Conservation (phyloP, 2,888 invertebrate species). For the Epirrhoe alternata region DNA sequence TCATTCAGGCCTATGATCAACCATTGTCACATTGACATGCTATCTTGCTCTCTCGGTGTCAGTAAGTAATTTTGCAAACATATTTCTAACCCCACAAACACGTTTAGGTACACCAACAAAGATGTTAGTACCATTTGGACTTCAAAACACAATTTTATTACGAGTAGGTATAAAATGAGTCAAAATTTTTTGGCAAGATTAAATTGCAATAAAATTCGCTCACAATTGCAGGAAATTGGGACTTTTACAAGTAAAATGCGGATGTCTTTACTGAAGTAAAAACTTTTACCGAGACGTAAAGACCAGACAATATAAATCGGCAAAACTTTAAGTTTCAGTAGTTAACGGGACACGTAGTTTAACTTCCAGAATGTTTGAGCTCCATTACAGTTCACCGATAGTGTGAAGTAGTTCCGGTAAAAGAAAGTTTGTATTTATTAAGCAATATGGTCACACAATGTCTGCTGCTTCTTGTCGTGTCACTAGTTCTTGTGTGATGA, state of each 20-base stretch:
- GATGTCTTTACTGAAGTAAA: not conserved
- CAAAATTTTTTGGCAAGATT: no score
- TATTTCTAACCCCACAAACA: not conserved
- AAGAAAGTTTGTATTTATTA: no score
- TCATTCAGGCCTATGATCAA: conserved; percentile 65
- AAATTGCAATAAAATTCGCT: no score
- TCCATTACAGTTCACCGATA: conserved; percentile 3
- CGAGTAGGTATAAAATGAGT: no score
- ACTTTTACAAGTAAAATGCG: not conserved
- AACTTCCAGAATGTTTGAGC: conserved; percentile 12
- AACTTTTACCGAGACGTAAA: conserved; percentile 9
- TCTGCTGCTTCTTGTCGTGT: no score
- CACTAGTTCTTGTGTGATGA: no score
- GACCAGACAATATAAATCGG: conserved; percentile 18
- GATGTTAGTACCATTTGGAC: not conserved
- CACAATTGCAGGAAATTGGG: no score
- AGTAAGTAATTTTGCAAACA: conserved; percentile 61
- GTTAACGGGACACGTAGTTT: conserved; percentile 11
- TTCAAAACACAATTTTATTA: no score
- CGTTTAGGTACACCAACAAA: not conserved
- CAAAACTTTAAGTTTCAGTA: conserved; percentile 12
- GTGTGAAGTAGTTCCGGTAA: not conserved
- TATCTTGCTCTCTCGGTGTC: conserved; percentile 67
- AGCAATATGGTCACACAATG: no score
- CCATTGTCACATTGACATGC: conserved; percentile 77